Conservation (phyloP, 1,140 invertebrate species). For the Bombus impatiens region DNA sequence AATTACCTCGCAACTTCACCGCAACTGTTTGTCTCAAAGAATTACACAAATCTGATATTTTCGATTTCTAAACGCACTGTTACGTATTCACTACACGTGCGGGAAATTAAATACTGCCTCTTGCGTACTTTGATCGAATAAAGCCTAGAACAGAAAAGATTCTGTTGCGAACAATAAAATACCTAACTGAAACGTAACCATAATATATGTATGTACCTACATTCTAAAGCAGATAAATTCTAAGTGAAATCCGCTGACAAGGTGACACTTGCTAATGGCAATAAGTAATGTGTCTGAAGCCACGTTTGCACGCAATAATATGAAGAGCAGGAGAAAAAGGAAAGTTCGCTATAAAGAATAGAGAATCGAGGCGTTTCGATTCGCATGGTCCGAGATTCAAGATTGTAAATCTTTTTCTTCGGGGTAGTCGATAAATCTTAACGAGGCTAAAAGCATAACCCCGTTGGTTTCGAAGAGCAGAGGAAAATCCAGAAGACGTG, state of each 20-base stretch:
- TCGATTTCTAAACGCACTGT: not conserved
- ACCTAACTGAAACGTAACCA: too few relatives aligned
- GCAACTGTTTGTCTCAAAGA: constrained; percentile 44
- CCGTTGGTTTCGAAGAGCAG: not conserved
- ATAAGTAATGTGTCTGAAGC: not conserved
- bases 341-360: not conserved
- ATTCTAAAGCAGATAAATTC: not conserved
- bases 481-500: constrained; percentile 44
- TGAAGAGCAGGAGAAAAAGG: not conserved
- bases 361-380: not conserved
- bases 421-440: not conserved
- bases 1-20: constrained; percentile 63
- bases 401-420: not conserved
- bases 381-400: not conserved
- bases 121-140: too few relatives aligned
- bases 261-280: not conserved
- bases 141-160: not conserved
- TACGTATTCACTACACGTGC: not conserved
- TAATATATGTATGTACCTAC: too few relatives aligned
- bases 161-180: not conserved
- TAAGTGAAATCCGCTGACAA: not conserved
- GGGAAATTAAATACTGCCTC: too few relatives aligned
- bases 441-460: constrained; percentile 34
- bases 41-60: not conserved
- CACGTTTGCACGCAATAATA: not conserved